Percentiles rank a stretch among this genome's conserved stretches.
Evolutionary conservation across 2,113 vertebrate genomes (phyloP).

Genomic region (Protobothrops flavoviridis): DNA sequence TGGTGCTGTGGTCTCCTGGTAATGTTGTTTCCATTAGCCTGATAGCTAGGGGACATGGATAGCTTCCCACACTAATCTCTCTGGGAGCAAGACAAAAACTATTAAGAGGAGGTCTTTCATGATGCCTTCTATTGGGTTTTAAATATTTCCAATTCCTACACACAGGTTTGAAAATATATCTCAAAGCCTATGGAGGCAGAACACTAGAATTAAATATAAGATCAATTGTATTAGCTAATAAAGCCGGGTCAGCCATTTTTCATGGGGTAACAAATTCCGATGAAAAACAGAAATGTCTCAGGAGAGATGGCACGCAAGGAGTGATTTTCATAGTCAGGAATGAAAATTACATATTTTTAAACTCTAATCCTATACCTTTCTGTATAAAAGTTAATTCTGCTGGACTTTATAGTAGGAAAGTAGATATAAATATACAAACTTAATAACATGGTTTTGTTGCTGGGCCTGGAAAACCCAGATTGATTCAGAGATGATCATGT

Average conservation of each 20-base stretch:
- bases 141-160: constrained; percentile 28
- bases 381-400: neutral
- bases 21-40: neutral
- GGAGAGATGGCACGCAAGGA: neutral
- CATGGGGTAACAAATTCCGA: constrained; percentile 10
- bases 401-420: too few relatives aligned
- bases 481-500: too few relatives aligned
- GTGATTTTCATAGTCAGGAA: neutral
- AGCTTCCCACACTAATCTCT: neutral
- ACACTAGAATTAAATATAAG: constrained; percentile 36
- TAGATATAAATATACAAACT: neutral
- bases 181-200: constrained; percentile 39
- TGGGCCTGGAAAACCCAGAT: too few relatives aligned
- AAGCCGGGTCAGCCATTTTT: constrained; percentile 23
- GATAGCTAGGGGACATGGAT: neutral
- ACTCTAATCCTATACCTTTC: neutral
- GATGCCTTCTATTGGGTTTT: neutral
- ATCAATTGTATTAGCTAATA: constrained; percentile 30
- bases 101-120: neutral
- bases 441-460: neutral
- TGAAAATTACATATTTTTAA: neutral
- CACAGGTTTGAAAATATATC: constrained; percentile 47
- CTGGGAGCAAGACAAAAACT: neutral
- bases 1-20: neutral
- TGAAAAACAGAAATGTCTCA: neutral